These are phyloP conservation scores for Lagopus leucura DNA, from an alignment of 2,113 vertebrate species.

Conservation along the genomic window DNA sequence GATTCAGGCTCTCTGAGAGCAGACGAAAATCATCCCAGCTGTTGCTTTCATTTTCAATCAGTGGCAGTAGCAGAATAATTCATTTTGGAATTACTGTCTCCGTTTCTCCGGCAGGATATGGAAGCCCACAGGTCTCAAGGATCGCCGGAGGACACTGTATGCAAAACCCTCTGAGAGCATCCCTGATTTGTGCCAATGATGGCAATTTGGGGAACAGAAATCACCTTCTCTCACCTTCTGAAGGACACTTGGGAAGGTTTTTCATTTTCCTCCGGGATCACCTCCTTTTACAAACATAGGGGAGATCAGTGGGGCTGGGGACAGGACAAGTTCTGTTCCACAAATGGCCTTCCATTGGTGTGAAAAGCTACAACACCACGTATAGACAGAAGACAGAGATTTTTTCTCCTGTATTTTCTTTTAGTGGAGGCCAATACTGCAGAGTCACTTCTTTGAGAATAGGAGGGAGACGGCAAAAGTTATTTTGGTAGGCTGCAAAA, in stretches of 20 bases:
- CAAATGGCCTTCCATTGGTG: not conserved
- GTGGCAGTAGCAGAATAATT: not conserved
- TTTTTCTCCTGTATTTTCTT: not conserved
- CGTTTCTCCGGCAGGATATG: not conserved
- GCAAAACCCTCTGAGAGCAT: not conserved
- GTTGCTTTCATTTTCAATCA: not conserved
- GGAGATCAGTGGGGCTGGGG: not conserved
- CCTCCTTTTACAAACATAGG: not conserved
- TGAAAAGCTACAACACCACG: not conserved
- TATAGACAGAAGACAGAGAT: fast-evolving
- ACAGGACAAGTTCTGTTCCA: not conserved
- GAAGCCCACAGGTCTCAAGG: not conserved
- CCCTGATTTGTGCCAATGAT: not conserved
- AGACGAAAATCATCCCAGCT: not conserved
- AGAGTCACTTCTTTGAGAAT: not conserved
- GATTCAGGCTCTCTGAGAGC: not conserved
- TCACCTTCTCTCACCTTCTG: not conserved
- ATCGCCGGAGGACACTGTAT: not conserved
- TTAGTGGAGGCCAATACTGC: not conserved
- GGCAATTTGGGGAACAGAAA: not conserved
- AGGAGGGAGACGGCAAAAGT: not conserved
- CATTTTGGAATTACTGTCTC: not conserved
- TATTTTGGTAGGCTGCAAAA: not conserved
- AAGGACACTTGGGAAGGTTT: not conserved
- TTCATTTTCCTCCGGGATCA: not conserved